These are phyloP conservation scores for Drosophila gunungcola DNA, from an alignment of 1,140 invertebrate genomes.

Conservation along the genomic window DNA sequence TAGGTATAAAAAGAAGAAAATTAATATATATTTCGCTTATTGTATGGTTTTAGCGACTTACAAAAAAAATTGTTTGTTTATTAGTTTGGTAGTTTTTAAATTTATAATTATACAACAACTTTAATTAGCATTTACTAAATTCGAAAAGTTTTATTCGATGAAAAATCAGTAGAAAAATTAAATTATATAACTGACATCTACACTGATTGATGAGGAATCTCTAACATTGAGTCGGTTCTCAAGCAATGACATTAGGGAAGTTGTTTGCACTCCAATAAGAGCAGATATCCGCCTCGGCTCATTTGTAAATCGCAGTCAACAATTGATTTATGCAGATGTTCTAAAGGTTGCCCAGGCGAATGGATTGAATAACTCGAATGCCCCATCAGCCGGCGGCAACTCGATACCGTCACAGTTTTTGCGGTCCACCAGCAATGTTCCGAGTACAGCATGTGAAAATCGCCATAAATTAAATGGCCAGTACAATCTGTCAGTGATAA, in stretches of 20 bases:
- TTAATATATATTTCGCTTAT: too few species aligned
- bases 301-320: conserved; percentile 48
- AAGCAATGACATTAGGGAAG: conserved; percentile 39
- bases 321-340: conserved; percentile 59
- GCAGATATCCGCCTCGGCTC: conserved; percentile 34
- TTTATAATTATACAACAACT: too few species aligned
- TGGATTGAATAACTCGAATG: conserved; percentile 46
- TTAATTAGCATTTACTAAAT: too few species aligned
- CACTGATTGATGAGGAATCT: conserved; percentile 29
- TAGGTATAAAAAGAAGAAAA: too few species aligned
- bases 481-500: conserved; percentile 64
- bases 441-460: conserved; percentile 35
- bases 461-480: conserved; percentile 58
- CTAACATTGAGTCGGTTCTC: conserved; percentile 27
- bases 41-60: not conserved
- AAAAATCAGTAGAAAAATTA: not conserved
- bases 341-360: conserved; percentile 51
- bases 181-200: conserved; percentile 12
- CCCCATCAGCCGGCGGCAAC: conserved; percentile 24
- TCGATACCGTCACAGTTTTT: conserved; percentile 33
- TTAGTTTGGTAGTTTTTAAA: not conserved
- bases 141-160: too few species aligned
- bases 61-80: not conserved
- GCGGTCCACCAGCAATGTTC: conserved; percentile 16
- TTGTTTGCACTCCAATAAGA: conserved; percentile 8